These are phyloP conservation scores for Gambusia affinis DNA, from an alignment of 2,113 vertebrate genomes.

Conservation along the genomic window DNA sequence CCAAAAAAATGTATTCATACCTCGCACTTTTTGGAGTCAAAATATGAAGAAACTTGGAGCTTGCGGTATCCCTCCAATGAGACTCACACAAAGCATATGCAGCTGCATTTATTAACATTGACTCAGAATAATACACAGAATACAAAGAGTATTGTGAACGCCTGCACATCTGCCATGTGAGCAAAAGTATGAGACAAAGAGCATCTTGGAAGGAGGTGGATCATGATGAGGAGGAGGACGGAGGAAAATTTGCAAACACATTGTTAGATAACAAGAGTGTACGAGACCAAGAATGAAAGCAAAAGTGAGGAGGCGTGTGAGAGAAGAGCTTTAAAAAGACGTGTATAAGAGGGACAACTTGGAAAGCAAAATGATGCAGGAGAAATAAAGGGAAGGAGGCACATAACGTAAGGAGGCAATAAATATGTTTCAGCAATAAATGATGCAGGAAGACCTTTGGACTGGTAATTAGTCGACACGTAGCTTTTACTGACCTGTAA, in stretches of 20 bases:
- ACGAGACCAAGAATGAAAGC: constrained; percentile 63
- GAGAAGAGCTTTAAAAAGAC: constrained; percentile 61
- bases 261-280: constrained; percentile 69
- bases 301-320: constrained; percentile 63
- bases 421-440: constrained; percentile 40
- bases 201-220: constrained; percentile 72
- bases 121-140: not conserved
- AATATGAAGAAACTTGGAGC: not conserved
- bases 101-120: not conserved
- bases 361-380: constrained; percentile 41
- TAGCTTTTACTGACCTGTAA: constrained; percentile 52
- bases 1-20: not conserved
- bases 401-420: constrained; percentile 24
- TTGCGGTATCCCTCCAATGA: no score
- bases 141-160: constrained; percentile 12
- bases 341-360: constrained; percentile 44
- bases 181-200: constrained; percentile 65
- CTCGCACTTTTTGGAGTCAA: not conserved
- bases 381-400: constrained; percentile 1
- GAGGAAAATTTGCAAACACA: constrained; percentile 62
- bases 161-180: constrained; percentile 40
- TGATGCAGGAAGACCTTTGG: constrained; percentile 45
- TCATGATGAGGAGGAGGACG: constrained; percentile 55
- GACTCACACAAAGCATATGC: not conserved
- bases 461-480: constrained; percentile 51